Base-by-base conservation (phyloP, 2,888 invertebrate species). In the Aplocera efformata region DNA sequence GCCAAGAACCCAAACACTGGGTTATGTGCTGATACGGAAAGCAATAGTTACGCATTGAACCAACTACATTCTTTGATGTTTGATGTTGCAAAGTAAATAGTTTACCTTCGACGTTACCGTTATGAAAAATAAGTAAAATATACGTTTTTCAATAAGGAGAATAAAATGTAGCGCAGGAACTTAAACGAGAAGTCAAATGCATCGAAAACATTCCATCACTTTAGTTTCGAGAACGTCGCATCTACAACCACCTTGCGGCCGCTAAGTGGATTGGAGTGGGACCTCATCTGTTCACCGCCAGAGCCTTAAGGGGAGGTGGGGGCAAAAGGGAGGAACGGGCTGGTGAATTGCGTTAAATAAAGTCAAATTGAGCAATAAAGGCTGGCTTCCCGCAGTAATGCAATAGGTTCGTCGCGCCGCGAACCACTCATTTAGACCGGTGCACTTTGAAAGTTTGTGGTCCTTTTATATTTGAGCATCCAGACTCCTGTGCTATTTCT, bases 301-400 rank as follows among this genome's bases (percentile, higher is more conserved):
- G 63, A 58, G 67, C 63, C 63, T 61, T 58, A 58, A 62, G 66
- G 66, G 31, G 6, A 20, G 6, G 58, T 67, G 65, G 56, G 52
- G 42, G 32, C 32, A 43, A 43, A 49, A 39, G 52, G 46, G 48
- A 40, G 53, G 59, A 56, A 53, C 50, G 53, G 50, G 66, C 68
- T 50, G 60, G 67, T 60, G 74, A 73, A 74, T 75, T 77, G 79
- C 75, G 82, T 84, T 86, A 85, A 88, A 86, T 85, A 86, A 86
- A 86, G 85, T 84, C 84, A 86, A 88, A 88, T 88, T 88, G 88
- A 88, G 85, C 85, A 86, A 88, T 88, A 88, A 86, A 86, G 83
- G 79, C 79, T 66, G 74, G 79, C 72, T 74, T 64, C 71, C 77
- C 77, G 74, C 77, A 64, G 73, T 81, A 86, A 85, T 83, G 79